Evolutionary conservation across 2,888 invertebrate species (phyloP).

Genomic region (Hirtodrosophila histrioides): DNA sequence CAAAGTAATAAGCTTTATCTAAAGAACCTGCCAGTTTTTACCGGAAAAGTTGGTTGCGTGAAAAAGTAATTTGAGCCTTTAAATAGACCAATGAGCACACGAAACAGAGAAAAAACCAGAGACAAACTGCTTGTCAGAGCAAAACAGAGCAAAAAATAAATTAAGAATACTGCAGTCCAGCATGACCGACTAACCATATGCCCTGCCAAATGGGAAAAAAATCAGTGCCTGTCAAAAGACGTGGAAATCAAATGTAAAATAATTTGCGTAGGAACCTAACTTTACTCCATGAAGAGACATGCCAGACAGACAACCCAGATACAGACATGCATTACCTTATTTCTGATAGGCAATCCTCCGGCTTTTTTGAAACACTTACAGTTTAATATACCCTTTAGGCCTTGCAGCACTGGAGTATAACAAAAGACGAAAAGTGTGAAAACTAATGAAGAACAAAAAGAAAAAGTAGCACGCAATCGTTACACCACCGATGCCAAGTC

Average conservation of each 20-base stretch:
- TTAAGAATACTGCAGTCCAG: not conserved
- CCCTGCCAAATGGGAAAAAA: not conserved
- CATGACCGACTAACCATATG: not conserved
- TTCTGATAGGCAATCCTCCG: not conserved
- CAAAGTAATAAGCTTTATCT: slow-evolving; percentile 18
- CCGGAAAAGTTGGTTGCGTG: slow-evolving; percentile 56
- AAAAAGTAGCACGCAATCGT: slow-evolving; percentile 39
- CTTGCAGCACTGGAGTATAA: not conserved
- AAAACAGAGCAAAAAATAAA: slow-evolving; percentile 34
- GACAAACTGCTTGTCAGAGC: slow-evolving; percentile 52
- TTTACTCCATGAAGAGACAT: too few species aligned
- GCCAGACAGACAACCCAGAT: too few species aligned
- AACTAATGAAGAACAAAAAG: slow-evolving; percentile 63
- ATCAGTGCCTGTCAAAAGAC: too few species aligned
- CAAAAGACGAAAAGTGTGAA: slow-evolving; percentile 58
- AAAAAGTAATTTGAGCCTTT: slow-evolving; percentile 70
- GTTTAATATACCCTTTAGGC: not conserved
- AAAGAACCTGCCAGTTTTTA: slow-evolving; percentile 28
- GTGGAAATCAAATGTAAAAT: too few species aligned
- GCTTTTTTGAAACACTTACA: not conserved
- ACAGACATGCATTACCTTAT: too few species aligned
- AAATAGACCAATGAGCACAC: slow-evolving; percentile 60
- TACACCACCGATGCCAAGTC: slow-evolving; percentile 33
- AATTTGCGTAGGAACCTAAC: too few species aligned
- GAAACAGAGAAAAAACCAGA: slow-evolving; percentile 31